Percentiles rank a stretch among this genome's conserved stretches.
phyloP scores from a whole-genome alignment of 2,888 invertebrate genomes.

The Troides helena region DNA sequence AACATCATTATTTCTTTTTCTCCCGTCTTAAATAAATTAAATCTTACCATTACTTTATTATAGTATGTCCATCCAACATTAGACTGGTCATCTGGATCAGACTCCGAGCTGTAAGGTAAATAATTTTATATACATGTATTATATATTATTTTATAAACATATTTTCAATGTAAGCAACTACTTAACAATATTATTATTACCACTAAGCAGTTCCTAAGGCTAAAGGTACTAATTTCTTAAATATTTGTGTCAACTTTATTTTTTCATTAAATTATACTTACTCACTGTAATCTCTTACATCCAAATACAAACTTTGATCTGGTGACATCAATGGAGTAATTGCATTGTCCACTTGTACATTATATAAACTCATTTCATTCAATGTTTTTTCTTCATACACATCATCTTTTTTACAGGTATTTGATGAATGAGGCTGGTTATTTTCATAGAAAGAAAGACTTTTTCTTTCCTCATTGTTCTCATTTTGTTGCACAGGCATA shows the following conservation, averaged over 20 bases:
- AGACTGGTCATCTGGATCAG: constrained; percentile 77
- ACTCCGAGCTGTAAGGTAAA: constrained; percentile 67
- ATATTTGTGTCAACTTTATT: background rate
- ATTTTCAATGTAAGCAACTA: no score
- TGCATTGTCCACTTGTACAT: constrained; percentile 73
- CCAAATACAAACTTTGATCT: constrained; percentile 70
- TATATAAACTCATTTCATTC: constrained; percentile 70
- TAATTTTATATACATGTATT: background rate
- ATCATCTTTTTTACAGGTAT: constrained; percentile 37
- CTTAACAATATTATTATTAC: background rate
- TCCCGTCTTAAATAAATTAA: background rate
- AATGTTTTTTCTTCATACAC: constrained; percentile 62
- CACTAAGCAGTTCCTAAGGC: background rate
- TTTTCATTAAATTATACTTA: constrained; percentile 45
- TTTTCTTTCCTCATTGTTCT: constrained; percentile 31
- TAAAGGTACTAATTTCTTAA: background rate
- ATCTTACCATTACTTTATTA: constrained; percentile 83
- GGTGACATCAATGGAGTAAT: constrained; percentile 71
- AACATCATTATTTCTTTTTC: background rate
- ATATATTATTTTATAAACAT: no score
- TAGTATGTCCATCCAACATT: constrained; percentile 86
- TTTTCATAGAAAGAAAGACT: constrained; percentile 13
- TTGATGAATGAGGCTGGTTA: constrained; percentile 29
- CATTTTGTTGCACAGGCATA: constrained; percentile 44
- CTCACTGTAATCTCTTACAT: constrained; percentile 74